A percentile compares a stretch with the other conserved stretches of the same genome.
phyloP scores from a whole-genome alignment of 2,113 vertebrate genomes.

The Ochotona curzoniae region DNA sequence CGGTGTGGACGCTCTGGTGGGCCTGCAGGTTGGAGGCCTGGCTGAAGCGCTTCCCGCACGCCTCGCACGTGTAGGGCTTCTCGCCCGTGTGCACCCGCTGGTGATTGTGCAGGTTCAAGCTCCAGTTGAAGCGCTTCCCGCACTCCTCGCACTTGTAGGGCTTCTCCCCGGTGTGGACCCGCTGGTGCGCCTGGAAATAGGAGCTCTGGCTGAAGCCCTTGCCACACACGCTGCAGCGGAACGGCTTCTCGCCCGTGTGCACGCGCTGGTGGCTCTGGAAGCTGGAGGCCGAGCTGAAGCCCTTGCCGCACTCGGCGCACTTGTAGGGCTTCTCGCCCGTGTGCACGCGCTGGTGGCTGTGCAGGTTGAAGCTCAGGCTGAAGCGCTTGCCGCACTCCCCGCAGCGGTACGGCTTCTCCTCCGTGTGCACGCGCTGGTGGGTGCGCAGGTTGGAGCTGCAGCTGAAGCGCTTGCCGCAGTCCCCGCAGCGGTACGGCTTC shows the following conservation, averaged over 20 bases:
- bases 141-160: slow-evolving; percentile 82
- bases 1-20: slow-evolving; percentile 80
- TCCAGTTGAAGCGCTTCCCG: slow-evolving; percentile 82
- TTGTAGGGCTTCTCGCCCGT: slow-evolving; percentile 86
- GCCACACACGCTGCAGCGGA: slow-evolving; percentile 72
- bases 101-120: slow-evolving; percentile 81
- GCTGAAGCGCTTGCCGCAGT: slow-evolving; percentile 79
- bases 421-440: slow-evolving; percentile 85
- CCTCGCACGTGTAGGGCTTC: slow-evolving; percentile 79
- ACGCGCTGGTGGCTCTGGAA: slow-evolving; percentile 80
- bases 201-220: slow-evolving; percentile 83
- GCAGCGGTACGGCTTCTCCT: slow-evolving; percentile 78
- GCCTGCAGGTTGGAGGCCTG: slow-evolving; percentile 82
- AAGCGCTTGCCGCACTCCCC: slow-evolving; percentile 78
- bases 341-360: slow-evolving; percentile 80
- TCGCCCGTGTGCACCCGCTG: slow-evolving; percentile 77
- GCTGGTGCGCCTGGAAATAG: slow-evolving; percentile 80
- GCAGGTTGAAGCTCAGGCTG: slow-evolving; percentile 79
- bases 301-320: slow-evolving; percentile 84
- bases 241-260: slow-evolving; percentile 82
- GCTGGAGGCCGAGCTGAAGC: slow-evolving; percentile 87
- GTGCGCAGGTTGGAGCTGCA: slow-evolving; percentile 83
- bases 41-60: slow-evolving; percentile 82
- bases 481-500: slow-evolving; percentile 74
- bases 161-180: slow-evolving; percentile 83